Base-by-base conservation (phyloP, 1,140 invertebrate species). In the Drosophila persimilis region DNA sequence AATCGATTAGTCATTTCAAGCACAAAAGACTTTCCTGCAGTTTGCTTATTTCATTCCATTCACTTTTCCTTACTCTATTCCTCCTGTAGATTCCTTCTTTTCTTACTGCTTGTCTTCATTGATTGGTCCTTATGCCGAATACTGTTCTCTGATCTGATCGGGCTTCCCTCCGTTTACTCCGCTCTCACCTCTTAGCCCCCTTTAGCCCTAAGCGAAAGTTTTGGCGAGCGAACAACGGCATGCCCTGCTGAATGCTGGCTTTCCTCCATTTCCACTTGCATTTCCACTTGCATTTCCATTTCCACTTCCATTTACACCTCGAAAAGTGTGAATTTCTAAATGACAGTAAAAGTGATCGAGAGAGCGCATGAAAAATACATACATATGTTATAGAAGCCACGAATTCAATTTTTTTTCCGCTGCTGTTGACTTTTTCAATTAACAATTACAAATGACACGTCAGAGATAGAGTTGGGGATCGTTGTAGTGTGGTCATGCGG, bases 371-470 rank as follows among this genome's bases (percentile, higher is more conserved):
- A 43, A 73, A 74, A 73, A 73, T 73, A n/a, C n/a, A n/a, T n/a
- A n/a, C n/a, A n/a, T n/a, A 73, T 74, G 70, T 74, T 73, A 74
- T 74, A 74, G 73, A 65, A 44, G 71, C 55, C 55, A 64, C 43
- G 43, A 47, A 64, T 53, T 64, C 50, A 26, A 71, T 72, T 41
- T 54, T 62, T 26, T 43, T 66, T 3, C 9, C 9, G 60, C 6
- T 64, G 48, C 44, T 85, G 77, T 85, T 86, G 69, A 80, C 70
- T 80, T 69, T 81, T 71, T 77, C 81, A 86, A 85, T 85, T 85
- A 85, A 80, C 73, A 85, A 86, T 66, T 85, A 75, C 69, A 74
- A 53, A 73, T 45, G 41, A 39, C 29, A 39, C 5, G 35, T 11
- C 35, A 5, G 17, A 48, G 22, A 39, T 29, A 39, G 54, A 71